Percentiles rank a stretch among this genome's conserved stretches.
Evolutionary conservation across 2,113 vertebrate genomes (phyloP).

Genomic region (Acrocephalus kingi): DNA sequence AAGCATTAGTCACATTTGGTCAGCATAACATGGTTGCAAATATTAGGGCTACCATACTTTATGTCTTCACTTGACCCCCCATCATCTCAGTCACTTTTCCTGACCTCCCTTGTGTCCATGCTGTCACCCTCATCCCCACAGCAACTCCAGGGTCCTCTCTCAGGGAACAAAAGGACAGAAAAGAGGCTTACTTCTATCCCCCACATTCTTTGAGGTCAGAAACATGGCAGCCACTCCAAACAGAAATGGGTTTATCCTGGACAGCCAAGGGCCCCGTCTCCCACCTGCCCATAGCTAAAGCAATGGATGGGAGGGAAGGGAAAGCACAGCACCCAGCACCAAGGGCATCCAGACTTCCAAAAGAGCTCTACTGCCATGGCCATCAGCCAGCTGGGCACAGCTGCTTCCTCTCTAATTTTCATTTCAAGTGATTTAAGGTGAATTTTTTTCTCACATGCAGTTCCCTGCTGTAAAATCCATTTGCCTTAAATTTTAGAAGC

Average conservation of each 20-base stretch:
- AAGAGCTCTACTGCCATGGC: not conserved
- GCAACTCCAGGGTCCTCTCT: not conserved
- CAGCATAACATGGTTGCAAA: not conserved
- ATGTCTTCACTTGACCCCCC: not conserved
- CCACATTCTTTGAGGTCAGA: not conserved
- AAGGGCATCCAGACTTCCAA: not conserved
- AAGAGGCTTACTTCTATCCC: not conserved
- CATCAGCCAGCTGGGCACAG: not conserved
- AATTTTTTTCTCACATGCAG: not conserved
- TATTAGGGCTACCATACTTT: not conserved
- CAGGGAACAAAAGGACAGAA: not conserved
- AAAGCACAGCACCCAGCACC: not conserved
- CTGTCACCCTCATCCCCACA: not conserved
- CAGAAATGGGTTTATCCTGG: not conserved
- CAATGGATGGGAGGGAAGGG: accelerated
- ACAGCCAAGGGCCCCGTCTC: not conserved
- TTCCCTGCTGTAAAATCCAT: not conserved
- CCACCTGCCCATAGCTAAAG: not conserved
- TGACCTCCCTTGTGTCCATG: not conserved
- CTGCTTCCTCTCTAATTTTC: not conserved
- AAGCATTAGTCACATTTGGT: not conserved
- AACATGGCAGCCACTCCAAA: not conserved
- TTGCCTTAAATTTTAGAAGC: not conserved
- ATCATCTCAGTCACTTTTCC: not conserved
- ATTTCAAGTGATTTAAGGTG: not conserved